Percentiles rank a stretch among this genome's conserved stretches.
These are phyloP conservation scores for Glaucopsyche alexis DNA, from an alignment of 2,888 invertebrate species.

Conservation along the genomic window DNA sequence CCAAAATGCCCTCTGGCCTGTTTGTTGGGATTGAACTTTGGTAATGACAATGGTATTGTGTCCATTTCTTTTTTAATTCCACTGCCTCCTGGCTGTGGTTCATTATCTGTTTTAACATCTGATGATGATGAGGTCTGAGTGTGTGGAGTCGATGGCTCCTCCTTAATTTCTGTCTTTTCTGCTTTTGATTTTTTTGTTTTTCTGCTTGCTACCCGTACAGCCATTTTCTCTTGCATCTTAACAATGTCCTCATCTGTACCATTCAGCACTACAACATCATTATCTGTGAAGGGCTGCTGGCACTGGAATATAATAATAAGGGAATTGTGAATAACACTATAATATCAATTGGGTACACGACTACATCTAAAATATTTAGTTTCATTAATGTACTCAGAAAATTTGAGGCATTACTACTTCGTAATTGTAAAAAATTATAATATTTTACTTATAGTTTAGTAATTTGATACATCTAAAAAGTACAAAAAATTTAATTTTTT, in stretches of 20 bases:
- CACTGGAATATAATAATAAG: constrained; percentile 78
- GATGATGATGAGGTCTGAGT: constrained; percentile 43
- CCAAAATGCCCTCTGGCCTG: constrained; percentile 69
- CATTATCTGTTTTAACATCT: constrained; percentile 62
- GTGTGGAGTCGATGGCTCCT: constrained; percentile 46
- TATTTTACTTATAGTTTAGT: too few relatives aligned
- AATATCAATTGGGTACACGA: too few relatives aligned
- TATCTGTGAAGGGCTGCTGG: constrained; percentile 86
- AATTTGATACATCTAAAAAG: too few relatives aligned
- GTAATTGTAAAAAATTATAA: too few relatives aligned
- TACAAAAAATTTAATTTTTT: too few relatives aligned
- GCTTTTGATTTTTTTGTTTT: constrained; percentile 83
- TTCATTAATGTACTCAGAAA: too few relatives aligned
- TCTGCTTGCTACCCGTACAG: constrained; percentile 83
- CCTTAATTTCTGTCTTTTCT: constrained; percentile 52
- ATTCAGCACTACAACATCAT: constrained; percentile 94
- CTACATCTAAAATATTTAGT: too few relatives aligned
- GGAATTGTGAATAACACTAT: not conserved
- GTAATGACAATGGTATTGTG: constrained; percentile 68
- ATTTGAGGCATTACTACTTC: too few relatives aligned
- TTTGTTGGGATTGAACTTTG: constrained; percentile 70
- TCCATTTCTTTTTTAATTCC: constrained; percentile 66
- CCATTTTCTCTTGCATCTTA: constrained; percentile 82
- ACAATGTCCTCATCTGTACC: constrained; percentile 89
- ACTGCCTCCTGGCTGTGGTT: constrained; percentile 56